Conservation (phyloP, 2,888 invertebrate genomes). For the Gari tellinella region DNA sequence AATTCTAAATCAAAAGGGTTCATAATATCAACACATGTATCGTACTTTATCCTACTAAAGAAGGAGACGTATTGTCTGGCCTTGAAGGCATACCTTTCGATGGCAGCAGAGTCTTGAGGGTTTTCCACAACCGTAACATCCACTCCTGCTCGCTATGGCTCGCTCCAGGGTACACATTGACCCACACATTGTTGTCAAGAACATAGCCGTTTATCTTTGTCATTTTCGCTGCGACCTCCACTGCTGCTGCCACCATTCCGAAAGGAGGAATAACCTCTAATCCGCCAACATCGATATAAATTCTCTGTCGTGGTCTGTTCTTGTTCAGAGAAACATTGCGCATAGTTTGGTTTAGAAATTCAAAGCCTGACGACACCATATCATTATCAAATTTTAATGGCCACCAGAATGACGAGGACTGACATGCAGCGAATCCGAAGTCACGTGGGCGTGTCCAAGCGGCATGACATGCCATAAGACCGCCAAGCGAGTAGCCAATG, state of each 20-base stretch:
- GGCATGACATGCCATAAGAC: slow-evolving; percentile 41
- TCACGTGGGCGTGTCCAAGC: slow-evolving; percentile 36
- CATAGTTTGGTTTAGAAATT: slow-evolving; percentile 26
- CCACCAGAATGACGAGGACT: slow-evolving; percentile 45
- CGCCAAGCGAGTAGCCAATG: slow-evolving; percentile 39
- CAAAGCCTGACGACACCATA: slow-evolving; percentile 7
- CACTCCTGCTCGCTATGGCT: not conserved
- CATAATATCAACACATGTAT: too few relatives aligned
- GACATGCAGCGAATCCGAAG: slow-evolving; percentile 36
- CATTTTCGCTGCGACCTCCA: slow-evolving; percentile 10
- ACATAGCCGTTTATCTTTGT: slow-evolving; percentile 1
- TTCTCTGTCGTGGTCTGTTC: slow-evolving; percentile 14
- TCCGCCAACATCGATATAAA: slow-evolving; percentile 38
- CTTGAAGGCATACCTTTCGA: too few relatives aligned
- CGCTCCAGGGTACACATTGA: slow-evolving; percentile 10
- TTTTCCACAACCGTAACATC: too few relatives aligned
- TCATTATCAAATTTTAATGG: slow-evolving; percentile 5
- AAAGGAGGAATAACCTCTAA: slow-evolving; percentile 11
- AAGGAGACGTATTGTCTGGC: too few relatives aligned
- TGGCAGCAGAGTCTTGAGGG: too few relatives aligned
- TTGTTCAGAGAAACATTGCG: not conserved
- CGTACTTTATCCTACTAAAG: too few relatives aligned
- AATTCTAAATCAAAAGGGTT: too few relatives aligned
- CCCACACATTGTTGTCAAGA: slow-evolving; percentile 32
- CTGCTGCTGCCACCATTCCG: slow-evolving; percentile 15